Conservation (phyloP, 1,140 invertebrate species). For the Meloidogyne chitwoodi region DNA sequence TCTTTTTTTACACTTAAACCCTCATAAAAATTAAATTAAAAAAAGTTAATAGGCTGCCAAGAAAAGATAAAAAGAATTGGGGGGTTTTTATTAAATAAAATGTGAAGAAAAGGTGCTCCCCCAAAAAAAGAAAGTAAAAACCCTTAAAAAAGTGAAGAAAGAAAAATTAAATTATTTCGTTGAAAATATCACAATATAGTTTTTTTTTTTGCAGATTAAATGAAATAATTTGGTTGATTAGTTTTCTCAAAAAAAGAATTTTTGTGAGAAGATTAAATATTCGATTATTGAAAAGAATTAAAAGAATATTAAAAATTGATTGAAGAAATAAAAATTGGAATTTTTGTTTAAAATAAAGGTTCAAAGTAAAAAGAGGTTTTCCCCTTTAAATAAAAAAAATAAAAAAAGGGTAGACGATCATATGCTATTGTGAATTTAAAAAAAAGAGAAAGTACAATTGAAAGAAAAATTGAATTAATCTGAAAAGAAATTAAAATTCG, state of each 20-base stretch:
- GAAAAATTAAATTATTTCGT: not conserved
- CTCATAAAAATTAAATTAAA: not conserved
- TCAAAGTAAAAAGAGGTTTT: not conserved
- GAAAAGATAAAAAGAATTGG: not conserved
- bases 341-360: not conserved
- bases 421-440: not conserved
- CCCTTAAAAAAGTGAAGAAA: not conserved
- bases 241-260: not conserved
- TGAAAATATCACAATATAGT: not conserved
- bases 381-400: not conserved
- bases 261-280: not conserved
- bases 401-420: not conserved
- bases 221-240: not conserved
- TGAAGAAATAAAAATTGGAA: not conserved
- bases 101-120: not conserved
- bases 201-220: not conserved
- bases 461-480: no score
- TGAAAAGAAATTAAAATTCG: no score
- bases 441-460: no score
- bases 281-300: not conserved
- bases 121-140: not conserved
- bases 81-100: not conserved
- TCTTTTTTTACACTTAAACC: not conserved
- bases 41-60: not conserved
- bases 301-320: not conserved